Percentiles rank a stretch among this genome's conserved stretches.
Evolutionary conservation across 1,140 invertebrate genomes (phyloP).

Genomic region (Lasaia peninsularis): DNA sequence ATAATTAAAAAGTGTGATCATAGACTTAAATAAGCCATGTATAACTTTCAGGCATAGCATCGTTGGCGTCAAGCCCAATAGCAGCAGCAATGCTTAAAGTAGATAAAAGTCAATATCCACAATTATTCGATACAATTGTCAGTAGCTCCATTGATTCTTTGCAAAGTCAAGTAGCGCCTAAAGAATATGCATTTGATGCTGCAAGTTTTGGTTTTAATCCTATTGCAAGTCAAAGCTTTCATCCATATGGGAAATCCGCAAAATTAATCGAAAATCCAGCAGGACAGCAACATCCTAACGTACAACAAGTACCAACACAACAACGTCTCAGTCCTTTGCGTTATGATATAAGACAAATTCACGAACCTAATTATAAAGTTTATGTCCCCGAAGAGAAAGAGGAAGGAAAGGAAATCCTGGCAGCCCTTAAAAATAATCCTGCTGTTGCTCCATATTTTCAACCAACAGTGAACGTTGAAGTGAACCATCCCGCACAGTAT

Average conservation of each 20-base stretch:
- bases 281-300: conserved; percentile 31
- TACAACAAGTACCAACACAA: conserved; percentile 36
- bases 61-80: conserved; percentile 64
- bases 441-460: conserved; percentile 64
- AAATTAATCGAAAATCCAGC: conserved; percentile 43
- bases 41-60: conserved; percentile 63
- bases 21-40: conserved; percentile 18
- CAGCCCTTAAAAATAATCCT: conserved; percentile 62
- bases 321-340: conserved; percentile 52
- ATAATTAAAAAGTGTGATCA: conserved; percentile 7
- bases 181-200: conserved; percentile 57
- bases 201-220: conserved; percentile 70
- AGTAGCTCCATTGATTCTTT: conserved; percentile 70
- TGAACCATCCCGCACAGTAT: conserved; percentile 60
- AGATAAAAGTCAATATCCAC: conserved; percentile 68
- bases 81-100: conserved; percentile 58
- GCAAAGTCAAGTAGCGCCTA: conserved; percentile 54
- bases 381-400: conserved; percentile 62
- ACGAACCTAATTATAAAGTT: conserved; percentile 71
- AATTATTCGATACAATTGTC: conserved; percentile 65
- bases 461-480: conserved; percentile 62
- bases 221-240: conserved; percentile 66
- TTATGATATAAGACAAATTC: conserved; percentile 68
- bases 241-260: conserved; percentile 42
- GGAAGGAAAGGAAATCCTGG: conserved; percentile 56